Conservation (phyloP, 1,140 invertebrate species). For the Capitella teleta region DNA sequence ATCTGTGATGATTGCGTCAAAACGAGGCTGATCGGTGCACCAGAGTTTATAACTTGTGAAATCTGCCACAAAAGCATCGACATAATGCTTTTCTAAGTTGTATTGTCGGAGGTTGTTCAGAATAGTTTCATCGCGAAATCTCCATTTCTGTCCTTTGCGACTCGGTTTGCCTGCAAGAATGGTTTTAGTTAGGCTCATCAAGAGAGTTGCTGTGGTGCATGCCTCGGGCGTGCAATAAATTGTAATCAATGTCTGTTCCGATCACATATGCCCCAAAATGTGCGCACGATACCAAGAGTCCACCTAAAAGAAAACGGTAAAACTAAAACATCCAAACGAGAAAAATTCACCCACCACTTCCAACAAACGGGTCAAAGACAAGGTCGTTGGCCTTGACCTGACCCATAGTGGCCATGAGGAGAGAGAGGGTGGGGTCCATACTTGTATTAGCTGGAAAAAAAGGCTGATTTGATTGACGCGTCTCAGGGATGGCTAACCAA, state of each 20-base stretch:
- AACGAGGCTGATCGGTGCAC: conserved; percentile 48
- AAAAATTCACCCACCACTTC: conserved; percentile 52
- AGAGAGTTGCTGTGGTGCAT: conserved; percentile 44
- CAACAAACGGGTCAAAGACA: conserved; percentile 89
- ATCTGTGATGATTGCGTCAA: conserved; percentile 87
- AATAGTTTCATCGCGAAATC: conserved; percentile 74
- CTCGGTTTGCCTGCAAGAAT: conserved; percentile 37
- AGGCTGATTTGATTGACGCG: no score
- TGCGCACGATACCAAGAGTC: conserved; percentile 78
- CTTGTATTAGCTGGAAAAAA: conserved; percentile 61
- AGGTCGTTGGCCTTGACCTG: conserved; percentile 60
- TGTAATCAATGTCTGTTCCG: conserved; percentile 85
- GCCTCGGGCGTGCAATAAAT: conserved; percentile 79
- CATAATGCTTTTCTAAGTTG: conserved; percentile 57
- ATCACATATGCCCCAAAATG: conserved; percentile 80
- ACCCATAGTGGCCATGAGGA: conserved; percentile 90
- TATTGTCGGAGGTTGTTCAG: conserved; percentile 77
- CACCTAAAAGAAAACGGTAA: conserved; percentile 44
- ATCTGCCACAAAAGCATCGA: conserved; percentile 83
- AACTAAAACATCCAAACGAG: background rate
- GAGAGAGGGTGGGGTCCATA: conserved; percentile 85
- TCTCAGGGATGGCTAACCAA: no score
- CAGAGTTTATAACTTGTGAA: conserved; percentile 66
- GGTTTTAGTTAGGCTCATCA: background rate
- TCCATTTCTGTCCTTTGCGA: conserved; percentile 47